These are phyloP conservation scores for Falco novaeseelandiae DNA, from an alignment of 2,797 vertebrate species.

Conservation along the genomic window DNA sequence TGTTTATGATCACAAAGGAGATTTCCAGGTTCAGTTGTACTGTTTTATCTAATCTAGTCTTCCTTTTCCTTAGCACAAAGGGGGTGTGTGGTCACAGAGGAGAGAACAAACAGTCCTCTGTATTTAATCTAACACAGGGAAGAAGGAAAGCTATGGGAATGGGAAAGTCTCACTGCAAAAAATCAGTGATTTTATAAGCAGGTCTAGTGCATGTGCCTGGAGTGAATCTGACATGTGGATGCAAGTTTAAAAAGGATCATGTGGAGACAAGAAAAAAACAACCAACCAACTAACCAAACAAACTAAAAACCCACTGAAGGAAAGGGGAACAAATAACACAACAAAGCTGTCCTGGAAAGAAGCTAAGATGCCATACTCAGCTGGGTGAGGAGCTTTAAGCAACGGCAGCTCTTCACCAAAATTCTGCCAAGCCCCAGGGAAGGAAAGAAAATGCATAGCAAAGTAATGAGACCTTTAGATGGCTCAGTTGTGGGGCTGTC, in stretches of 20 bases:
- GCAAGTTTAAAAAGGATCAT: background rate
- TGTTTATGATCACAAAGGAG: background rate
- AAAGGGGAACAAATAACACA: background rate
- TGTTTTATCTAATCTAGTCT: background rate
- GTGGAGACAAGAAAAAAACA: background rate
- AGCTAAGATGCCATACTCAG: background rate
- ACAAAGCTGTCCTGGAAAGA: background rate
- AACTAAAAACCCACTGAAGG: background rate
- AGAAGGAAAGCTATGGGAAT: background rate
- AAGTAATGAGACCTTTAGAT: background rate
- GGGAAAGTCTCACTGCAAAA: background rate
- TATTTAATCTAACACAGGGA: background rate
- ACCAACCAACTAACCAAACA: background rate
- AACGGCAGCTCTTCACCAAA: background rate
- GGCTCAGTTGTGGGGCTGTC: background rate
- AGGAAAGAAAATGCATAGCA: background rate
- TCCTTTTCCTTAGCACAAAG: background rate
- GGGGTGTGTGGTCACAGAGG: background rate
- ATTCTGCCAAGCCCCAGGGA: background rate
- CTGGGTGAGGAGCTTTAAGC: background rate
- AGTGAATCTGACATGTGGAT: background rate
- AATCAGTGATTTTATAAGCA: background rate
- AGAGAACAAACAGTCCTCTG: background rate
- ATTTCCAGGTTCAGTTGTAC: background rate
- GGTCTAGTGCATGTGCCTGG: background rate